Evolutionary conservation across 2,113 vertebrate genomes (phyloP).

Genomic region (Calonectris borealis): DNA sequence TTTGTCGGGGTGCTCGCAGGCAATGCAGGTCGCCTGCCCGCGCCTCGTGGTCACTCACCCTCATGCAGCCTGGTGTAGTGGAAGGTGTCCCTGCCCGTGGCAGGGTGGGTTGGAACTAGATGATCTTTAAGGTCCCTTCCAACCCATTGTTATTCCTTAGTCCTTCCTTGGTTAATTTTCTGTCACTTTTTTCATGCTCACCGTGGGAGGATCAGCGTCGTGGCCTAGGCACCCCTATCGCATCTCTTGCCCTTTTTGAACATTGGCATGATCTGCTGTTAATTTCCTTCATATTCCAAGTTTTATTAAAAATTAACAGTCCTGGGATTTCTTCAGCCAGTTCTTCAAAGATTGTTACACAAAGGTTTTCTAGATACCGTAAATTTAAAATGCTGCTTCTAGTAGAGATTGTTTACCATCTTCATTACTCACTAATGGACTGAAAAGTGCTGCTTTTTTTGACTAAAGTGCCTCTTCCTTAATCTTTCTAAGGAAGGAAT

Average conservation of each 20-base stretch:
- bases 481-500: not conserved
- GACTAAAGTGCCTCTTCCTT: not conserved
- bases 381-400: not conserved
- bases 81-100: too few relatives aligned
- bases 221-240: rapidly evolving
- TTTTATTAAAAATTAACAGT: not conserved
- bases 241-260: not conserved
- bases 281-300: not conserved
- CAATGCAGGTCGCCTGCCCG: rapidly evolving
- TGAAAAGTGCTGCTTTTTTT: not conserved
- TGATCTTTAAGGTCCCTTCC: too few relatives aligned
- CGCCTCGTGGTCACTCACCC: rapidly evolving
- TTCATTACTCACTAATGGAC: not conserved
- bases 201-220: rapidly evolving
- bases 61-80: too few relatives aligned
- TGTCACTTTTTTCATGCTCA: not conserved
- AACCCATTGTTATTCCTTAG: not conserved
- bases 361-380: not conserved
- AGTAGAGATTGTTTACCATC: not conserved
- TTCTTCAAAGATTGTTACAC: not conserved
- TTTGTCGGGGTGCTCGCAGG: too few relatives aligned
- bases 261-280: not conserved
- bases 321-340: not conserved
- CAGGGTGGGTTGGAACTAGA: too few relatives aligned
- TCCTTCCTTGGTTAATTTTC: not conserved